phyloP scores from a whole-genome alignment of 2,113 vertebrate genomes.

The Clarias macrocephalus region DNA sequence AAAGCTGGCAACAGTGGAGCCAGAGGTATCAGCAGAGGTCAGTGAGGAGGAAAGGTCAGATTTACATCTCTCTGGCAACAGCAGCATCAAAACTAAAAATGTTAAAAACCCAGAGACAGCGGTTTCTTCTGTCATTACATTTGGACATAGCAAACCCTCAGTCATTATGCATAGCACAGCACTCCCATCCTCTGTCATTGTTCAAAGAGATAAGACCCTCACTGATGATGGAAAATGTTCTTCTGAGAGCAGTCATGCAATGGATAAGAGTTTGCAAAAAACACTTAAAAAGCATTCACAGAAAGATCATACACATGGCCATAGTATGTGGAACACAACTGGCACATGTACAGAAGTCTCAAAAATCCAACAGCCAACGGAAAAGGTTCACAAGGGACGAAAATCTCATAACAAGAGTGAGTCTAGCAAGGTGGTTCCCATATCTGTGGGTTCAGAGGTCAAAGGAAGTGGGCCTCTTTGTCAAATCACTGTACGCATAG shows the following conservation, averaged over 20 bases:
- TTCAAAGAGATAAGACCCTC: constrained; percentile 72
- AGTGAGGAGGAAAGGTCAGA: constrained; percentile 62
- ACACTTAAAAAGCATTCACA: constrained; percentile 69
- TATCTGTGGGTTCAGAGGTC: constrained; percentile 67
- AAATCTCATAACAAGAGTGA: constrained; percentile 74
- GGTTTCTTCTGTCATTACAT: constrained; percentile 81
- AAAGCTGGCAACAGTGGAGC: constrained; percentile 50
- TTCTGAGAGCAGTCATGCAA: constrained; percentile 60
- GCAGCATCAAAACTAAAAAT: constrained; percentile 66
- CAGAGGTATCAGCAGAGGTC: constrained; percentile 59
- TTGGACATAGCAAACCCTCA: constrained; percentile 82
- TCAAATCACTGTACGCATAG: constrained; percentile 91
- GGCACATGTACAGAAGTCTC: constrained; percentile 55
- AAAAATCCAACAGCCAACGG: constrained; percentile 60
- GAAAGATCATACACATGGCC: constrained; percentile 60
- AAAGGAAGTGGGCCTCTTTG: constrained; percentile 81
- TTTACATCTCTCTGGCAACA: constrained; percentile 55
- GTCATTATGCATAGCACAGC: constrained; percentile 84
- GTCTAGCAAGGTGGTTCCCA: constrained; percentile 73
- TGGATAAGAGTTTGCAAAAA: constrained; percentile 66
- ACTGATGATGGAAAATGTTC: constrained; percentile 74
- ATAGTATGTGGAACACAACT: constrained; percentile 62
- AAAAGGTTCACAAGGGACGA: constrained; percentile 66
- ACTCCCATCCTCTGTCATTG: constrained; percentile 71
- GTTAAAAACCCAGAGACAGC: constrained; percentile 58